phyloP scores from a whole-genome alignment of 1,140 invertebrate species.

The Acyrthosiphon pisum region DNA sequence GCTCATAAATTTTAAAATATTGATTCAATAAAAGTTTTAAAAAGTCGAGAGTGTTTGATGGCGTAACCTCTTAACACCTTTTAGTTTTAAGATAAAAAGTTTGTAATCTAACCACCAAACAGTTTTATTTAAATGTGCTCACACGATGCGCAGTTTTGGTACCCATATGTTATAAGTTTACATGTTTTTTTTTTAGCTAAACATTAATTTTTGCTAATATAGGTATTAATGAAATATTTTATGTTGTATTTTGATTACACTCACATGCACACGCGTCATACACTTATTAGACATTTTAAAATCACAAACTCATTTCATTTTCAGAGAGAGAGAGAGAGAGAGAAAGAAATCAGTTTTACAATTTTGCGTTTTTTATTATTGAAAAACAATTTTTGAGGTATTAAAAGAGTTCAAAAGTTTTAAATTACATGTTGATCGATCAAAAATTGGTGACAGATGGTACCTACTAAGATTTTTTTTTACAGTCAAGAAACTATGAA shows the following conservation, averaged over 20 bases:
- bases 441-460: slow-evolving; percentile 18
- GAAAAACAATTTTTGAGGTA: not conserved
- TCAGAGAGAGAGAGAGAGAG: not conserved
- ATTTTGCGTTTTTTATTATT: not conserved
- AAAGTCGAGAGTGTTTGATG: not conserved
- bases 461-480: not conserved
- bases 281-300: not conserved
- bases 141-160: not conserved
- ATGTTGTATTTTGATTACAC: not conserved
- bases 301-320: not conserved
- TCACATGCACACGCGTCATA: not conserved
- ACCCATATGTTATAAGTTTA: not conserved
- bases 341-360: not conserved
- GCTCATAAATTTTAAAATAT: slow-evolving; percentile 1
- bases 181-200: not conserved
- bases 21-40: not conserved
- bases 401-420: not conserved
- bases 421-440: slow-evolving; percentile 15
- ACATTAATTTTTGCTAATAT: not conserved
- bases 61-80: not conserved
- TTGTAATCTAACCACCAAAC: not conserved
- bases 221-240: not conserved
- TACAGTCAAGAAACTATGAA: not conserved
- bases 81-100: not conserved
- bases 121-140: not conserved